Base-by-base conservation (phyloP, 1,140 invertebrate species). In the Papilio aristodemus region DNA sequence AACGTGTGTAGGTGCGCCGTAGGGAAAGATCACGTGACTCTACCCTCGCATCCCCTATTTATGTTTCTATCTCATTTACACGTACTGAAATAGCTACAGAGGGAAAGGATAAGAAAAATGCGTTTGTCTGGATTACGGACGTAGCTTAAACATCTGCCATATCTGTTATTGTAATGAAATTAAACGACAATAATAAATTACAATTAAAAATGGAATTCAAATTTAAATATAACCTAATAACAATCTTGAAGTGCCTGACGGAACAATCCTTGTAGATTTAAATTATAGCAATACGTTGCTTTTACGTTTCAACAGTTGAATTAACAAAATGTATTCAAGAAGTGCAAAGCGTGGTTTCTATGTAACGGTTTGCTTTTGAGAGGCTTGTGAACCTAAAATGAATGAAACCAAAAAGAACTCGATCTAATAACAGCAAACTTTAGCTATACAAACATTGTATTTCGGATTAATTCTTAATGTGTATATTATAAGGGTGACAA, bases 91-190 rank as follows among this genome's bases (percentile, higher is more conserved):
- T 67, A 6, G 17, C 10, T 67, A 14, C 46, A 46, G 39, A 60
- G 19, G 19, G 70, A 76, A 66, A 71, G 69, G 73, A 77, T 59
- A 64, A 39, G 66, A 60, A 50, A 41, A 69, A 69, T 72, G 27
- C 39, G 54, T 77, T 73, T 82, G 78, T 88, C 78, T 27, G 76
- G 80, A 72, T 74, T 69, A 72, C 74, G 72, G 77, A 77, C 77
- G 83, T 80, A 76, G 80, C 79, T 62, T 72, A 83, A 90, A 89
- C 88, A 90, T 88, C 88, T 90, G 88, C 88, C 81, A 83, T 87
- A 83, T 83, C 84, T 90, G 86, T 88, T 17, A 54, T 54, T 54
- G 46, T 84, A 69, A 73, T 84, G 69, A 80, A 85, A 82, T 81
- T 62, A 19, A 36, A 83, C 71, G 70, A 43, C 43, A 46, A 74